These are phyloP conservation scores for Haliaeetus albicilla DNA, from an alignment of 2,797 vertebrate genomes.

Conservation along the genomic window DNA sequence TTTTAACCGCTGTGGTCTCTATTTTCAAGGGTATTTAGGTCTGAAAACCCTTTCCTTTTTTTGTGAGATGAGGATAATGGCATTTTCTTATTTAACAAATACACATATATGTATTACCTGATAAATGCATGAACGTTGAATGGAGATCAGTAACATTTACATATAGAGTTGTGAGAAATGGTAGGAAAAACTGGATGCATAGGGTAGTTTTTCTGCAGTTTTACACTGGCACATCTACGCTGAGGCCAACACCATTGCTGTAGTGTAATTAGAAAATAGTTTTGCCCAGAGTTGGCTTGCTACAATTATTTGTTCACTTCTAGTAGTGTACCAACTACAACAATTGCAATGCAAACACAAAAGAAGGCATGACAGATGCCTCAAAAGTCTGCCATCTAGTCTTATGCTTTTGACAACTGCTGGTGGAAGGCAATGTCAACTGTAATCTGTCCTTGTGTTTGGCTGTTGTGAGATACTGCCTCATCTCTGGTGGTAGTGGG, in stretches of 20 bases:
- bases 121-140: neutral
- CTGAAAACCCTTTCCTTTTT: neutral
- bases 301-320: neutral
- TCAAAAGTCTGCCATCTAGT: neutral
- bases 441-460: neutral
- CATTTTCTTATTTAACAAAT: neutral
- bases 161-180: neutral
- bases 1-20: neutral
- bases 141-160: neutral
- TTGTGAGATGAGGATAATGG: neutral
- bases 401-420: neutral
- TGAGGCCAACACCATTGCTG: neutral
- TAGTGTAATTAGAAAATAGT: neutral
- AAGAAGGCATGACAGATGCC: neutral
- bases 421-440: neutral
- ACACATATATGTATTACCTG: neutral
- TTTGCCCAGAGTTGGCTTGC: neutral
- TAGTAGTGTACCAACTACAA: neutral
- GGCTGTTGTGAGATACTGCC: neutral
- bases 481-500: neutral
- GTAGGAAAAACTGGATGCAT: neutral
- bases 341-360: neutral
- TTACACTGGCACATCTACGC: neutral
- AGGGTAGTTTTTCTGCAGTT: neutral
- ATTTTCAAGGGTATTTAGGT: neutral